Evolutionary conservation across 2,888 invertebrate genomes (phyloP).

Genomic region (Agonopterix subpropinquella): DNA sequence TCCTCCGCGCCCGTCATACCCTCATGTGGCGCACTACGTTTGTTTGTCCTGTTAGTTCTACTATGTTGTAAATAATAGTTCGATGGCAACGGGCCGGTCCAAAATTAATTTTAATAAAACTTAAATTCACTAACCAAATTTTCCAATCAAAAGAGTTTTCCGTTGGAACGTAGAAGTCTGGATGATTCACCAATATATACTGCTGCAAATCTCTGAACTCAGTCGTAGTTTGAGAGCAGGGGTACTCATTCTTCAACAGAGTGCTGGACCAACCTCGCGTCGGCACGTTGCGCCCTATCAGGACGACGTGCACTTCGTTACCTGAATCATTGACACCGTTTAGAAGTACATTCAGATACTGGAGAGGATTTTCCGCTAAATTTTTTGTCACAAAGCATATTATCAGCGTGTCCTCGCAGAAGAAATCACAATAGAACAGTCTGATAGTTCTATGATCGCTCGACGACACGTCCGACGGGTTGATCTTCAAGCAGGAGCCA

Average conservation of each 20-base stretch:
- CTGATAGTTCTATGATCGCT: slow-evolving; percentile 29
- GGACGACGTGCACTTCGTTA: slow-evolving; percentile 24
- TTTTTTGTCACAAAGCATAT: slow-evolving; percentile 56
- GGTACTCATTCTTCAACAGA: not conserved
- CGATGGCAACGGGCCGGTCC: too few species aligned
- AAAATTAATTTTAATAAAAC: not conserved
- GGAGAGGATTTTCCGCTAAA: slow-evolving; percentile 21
- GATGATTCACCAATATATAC: slow-evolving; percentile 44
- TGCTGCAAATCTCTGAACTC: slow-evolving; percentile 20
- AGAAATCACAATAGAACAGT: slow-evolving; percentile 56
- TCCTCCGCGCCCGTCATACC: too few species aligned
- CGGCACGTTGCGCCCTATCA: slow-evolving; percentile 15
- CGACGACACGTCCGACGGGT: slow-evolving; percentile 38
- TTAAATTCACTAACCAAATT: slow-evolving; percentile 38
- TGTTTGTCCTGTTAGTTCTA: too few species aligned
- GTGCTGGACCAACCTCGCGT: not conserved
- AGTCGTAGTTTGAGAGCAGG: not conserved
- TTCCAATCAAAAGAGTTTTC: slow-evolving; percentile 53
- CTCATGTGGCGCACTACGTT: too few species aligned
- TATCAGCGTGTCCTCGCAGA: slow-evolving; percentile 30
- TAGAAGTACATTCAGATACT: slow-evolving; percentile 41
- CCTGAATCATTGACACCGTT: slow-evolving; percentile 10
- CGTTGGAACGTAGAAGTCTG: slow-evolving; percentile 54
- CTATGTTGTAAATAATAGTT: too few species aligned
- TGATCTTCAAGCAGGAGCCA: slow-evolving; percentile 66